Evolutionary conservation across 2,888 invertebrate species (phyloP).

Genomic region (Rhimphoctona megacephalus): DNA sequence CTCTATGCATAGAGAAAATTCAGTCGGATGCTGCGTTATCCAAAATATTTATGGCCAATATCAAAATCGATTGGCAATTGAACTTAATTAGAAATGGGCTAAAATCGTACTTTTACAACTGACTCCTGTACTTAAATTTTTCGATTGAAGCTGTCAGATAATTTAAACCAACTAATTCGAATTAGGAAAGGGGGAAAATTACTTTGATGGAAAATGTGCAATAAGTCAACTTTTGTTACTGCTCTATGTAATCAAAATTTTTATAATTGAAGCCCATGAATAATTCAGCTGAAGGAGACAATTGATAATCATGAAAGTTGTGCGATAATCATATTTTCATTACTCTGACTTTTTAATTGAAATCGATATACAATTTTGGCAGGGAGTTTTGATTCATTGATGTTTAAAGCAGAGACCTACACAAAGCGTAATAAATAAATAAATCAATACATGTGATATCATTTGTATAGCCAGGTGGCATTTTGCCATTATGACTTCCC

Average conservation of each 20-base stretch:
- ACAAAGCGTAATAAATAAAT: slow-evolving; percentile 52
- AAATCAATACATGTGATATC: slow-evolving; percentile 67
- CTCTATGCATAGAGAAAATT: slow-evolving; percentile 25
- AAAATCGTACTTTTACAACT: neutral
- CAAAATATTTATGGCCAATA: neutral
- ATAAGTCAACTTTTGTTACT: neutral
- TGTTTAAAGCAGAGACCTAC: slow-evolving; percentile 4
- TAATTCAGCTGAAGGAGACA: no score
- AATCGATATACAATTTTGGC: neutral
- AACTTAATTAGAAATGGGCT: neutral
- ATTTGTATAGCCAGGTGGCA: slow-evolving; percentile 77
- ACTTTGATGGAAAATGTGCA: neutral
- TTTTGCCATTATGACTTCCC: slow-evolving; percentile 74
- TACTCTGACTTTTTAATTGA: neutral
- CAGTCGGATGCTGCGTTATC: neutral
- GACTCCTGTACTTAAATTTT: neutral
- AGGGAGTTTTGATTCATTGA: neutral
- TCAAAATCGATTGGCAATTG: neutral
- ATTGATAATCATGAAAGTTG: no score
- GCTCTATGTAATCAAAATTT: neutral
- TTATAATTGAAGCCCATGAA: no score
- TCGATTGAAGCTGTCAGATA: neutral
- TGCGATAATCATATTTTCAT: no score
- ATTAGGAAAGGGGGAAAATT: neutral
- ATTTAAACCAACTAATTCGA: neutral